These are phyloP conservation scores for Sicus ferrugineus DNA, from an alignment of 2,888 invertebrate genomes.

Conservation along the genomic window DNA sequence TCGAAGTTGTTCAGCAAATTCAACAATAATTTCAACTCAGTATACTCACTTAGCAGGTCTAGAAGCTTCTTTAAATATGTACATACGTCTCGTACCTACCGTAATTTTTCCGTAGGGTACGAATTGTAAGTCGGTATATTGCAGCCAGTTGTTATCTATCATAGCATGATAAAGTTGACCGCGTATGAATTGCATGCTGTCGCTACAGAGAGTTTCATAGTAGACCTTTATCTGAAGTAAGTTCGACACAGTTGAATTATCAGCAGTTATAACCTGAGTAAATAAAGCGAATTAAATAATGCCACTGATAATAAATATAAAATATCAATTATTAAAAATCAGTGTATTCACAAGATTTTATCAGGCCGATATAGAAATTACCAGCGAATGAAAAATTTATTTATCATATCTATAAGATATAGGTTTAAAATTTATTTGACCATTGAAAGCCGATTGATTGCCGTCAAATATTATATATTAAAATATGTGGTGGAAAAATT, in stretches of 20 bases:
- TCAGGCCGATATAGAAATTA: no score
- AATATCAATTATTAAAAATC: no score
- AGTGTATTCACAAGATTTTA: no score
- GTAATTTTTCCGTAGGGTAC: slow-evolving; percentile 62
- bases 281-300: background rate
- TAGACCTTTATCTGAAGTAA: slow-evolving; percentile 54
- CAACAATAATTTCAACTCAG: no score
- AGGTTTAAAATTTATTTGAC: no score
- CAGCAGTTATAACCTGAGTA: background rate
- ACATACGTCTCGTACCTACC: slow-evolving; percentile 51
- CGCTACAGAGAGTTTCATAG: slow-evolving; percentile 61
- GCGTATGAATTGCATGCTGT: slow-evolving; percentile 57
- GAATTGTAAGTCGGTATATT: slow-evolving; percentile 53
- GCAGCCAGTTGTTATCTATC: slow-evolving; percentile 48
- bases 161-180: slow-evolving; percentile 52
- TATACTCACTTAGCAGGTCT: no score
- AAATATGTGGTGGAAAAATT: no score
- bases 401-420: no score
- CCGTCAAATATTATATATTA: no score
- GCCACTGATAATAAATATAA: background rate
- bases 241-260: background rate
- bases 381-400: no score
- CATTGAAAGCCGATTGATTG: no score
- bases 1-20: background rate
- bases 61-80: no score